A percentile compares a stretch with the other conserved stretches of the same genome.
Evolutionary conservation across 92 coral and sea anemone species (phyloP).

Genomic region (Parazoanthus swiftii): DNA sequence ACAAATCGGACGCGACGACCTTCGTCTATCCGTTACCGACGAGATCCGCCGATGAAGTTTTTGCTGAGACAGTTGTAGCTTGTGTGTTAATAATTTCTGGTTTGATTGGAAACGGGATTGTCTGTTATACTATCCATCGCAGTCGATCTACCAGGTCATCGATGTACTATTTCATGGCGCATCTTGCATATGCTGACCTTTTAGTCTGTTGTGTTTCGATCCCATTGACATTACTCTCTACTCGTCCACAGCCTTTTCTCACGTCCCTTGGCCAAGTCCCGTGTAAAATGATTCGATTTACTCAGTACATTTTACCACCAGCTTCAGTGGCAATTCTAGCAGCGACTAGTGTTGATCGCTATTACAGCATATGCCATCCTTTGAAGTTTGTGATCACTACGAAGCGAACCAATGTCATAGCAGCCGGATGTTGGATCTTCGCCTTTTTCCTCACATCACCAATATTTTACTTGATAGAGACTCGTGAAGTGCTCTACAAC

Average conservation of each 20-base stretch:
- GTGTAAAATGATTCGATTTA: constrained; percentile 66
- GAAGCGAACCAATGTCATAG: constrained; percentile 55
- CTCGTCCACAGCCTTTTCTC: constrained; percentile 61
- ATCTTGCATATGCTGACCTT: constrained; percentile 73
- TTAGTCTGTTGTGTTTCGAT: constrained; percentile 68
- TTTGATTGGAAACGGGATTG: constrained; percentile 65
- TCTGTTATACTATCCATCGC: constrained; percentile 66
- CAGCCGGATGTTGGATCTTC: constrained; percentile 61
- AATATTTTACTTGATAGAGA: constrained; percentile 53
- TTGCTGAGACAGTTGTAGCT: constrained; percentile 62
- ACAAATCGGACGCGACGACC: neutral
- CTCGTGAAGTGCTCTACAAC: constrained; percentile 44
- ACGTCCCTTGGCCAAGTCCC: constrained; percentile 39
- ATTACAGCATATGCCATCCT: constrained; percentile 71
- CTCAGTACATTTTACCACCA: constrained; percentile 73
- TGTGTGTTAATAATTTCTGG: constrained; percentile 60
- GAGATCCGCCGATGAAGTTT: constrained; percentile 55
- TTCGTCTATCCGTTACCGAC: constrained; percentile 52
- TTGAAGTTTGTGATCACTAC: constrained; percentile 54
- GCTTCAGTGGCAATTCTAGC: constrained; percentile 77
- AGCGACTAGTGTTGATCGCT: constrained; percentile 70
- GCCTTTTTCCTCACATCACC: constrained; percentile 61
- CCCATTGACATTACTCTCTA: constrained; percentile 65
- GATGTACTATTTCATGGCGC: constrained; percentile 71
- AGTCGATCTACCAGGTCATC: constrained; percentile 69